Evolutionary conservation across 2,888 invertebrate genomes (phyloP).

Genomic region (Microctonus aethiopoides): DNA sequence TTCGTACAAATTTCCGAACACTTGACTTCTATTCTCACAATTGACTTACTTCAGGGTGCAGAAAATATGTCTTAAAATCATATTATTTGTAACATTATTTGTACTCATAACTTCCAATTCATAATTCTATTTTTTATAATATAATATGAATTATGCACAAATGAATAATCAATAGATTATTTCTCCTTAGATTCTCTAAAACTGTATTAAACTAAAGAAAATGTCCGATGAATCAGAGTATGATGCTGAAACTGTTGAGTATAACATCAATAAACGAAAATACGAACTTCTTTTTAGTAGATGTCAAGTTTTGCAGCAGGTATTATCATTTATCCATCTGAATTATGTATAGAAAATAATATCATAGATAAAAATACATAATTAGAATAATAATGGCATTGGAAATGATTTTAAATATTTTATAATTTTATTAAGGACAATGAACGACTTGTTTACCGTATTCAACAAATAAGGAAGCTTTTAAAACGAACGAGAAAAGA

Average conservation of each 20-base stretch:
- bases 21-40: too few relatives aligned
- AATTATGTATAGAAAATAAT: conserved; percentile 6
- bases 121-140: too few relatives aligned
- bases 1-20: too few relatives aligned
- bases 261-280: conserved; percentile 79
- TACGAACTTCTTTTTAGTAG: conserved; percentile 79
- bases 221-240: conserved; percentile 75
- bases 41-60: too few relatives aligned
- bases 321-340: conserved; percentile 43
- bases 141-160: too few relatives aligned
- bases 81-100: too few relatives aligned
- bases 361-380: too few relatives aligned
- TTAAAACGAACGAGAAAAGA: conserved; percentile 77
- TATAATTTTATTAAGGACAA: conserved; percentile 71
- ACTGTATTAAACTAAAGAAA: background rate
- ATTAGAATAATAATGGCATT: background rate
- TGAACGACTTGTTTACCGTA: conserved; percentile 77
- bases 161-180: too few relatives aligned
- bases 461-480: conserved; percentile 78
- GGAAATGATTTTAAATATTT: background rate
- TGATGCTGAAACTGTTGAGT: conserved; percentile 71
- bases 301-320: conserved; percentile 79
- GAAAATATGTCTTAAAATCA: too few relatives aligned
- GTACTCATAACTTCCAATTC: too few relatives aligned
- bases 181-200: too few relatives aligned